Conservation (phyloP, 2,888 invertebrate species). For the Sminthurinus aureus region DNA sequence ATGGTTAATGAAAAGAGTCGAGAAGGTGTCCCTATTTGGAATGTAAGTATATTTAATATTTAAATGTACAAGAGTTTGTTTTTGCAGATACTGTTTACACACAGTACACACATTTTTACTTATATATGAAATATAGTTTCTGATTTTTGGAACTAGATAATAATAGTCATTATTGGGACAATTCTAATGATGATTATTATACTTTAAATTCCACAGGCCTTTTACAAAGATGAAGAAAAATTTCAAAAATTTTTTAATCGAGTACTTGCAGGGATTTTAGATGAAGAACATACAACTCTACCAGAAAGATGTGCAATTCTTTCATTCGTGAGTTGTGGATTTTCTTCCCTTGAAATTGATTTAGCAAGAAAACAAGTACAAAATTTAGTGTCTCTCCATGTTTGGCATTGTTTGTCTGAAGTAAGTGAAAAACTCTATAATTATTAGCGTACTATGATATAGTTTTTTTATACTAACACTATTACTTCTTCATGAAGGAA, state of each 20-base stretch:
- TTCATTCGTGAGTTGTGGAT: conserved; percentile 93
- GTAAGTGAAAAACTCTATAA: conserved; percentile 64
- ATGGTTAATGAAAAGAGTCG: conserved; percentile 99
- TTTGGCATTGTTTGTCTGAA: conserved; percentile 90
- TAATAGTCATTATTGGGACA: no score
- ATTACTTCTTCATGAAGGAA: no score
- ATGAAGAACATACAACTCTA: conserved; percentile 85
- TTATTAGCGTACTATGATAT: no score
- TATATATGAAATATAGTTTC: background rate
- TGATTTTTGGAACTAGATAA: conserved; percentile 34
- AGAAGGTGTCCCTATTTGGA: conserved; percentile 96
- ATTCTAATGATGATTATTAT: conserved; percentile 10
- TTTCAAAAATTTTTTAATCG: conserved; percentile 85
- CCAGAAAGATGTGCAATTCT: conserved; percentile 64
- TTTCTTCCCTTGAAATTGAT: conserved; percentile 96
- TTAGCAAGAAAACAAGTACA: conserved; percentile 92
- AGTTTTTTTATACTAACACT: no score
- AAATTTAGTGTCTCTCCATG: conserved; percentile 87
- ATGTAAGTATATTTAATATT: conserved; percentile 66
- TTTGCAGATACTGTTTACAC: no score
- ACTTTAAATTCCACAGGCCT: conserved; percentile 68
- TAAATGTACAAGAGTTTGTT: background rate
- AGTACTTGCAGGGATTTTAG: conserved; percentile 77
- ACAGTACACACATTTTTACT: background rate
- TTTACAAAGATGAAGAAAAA: conserved; percentile 77